Evolutionary conservation across 2,888 invertebrate genomes (phyloP).

Genomic region (Lacanobia oleracea): DNA sequence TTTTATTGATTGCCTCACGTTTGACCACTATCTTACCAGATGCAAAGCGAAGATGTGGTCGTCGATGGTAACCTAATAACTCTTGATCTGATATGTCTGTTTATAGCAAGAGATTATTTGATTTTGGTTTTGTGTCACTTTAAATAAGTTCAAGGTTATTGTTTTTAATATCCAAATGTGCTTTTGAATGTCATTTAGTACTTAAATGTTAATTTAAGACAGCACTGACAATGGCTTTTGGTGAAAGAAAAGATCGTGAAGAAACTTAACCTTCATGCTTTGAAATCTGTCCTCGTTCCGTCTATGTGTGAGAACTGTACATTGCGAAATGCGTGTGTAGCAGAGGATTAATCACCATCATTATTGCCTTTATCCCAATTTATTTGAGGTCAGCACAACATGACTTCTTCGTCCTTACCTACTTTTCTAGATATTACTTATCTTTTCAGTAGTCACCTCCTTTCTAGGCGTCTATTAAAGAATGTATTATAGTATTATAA

Average conservation of each 20-base stretch:
- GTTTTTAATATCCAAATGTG: neutral
- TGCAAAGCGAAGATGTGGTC: neutral
- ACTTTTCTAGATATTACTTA: neutral
- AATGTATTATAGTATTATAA: too few relatives aligned
- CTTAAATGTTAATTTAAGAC: neutral
- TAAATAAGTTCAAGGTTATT: neutral
- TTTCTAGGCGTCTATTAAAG: too few relatives aligned
- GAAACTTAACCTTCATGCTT: neutral
- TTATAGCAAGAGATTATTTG: neutral
- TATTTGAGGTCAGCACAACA: neutral
- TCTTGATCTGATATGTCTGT: too few relatives aligned
- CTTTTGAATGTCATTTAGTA: conserved; percentile 1
- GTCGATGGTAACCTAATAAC: too few relatives aligned
- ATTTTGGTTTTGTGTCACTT: neutral
- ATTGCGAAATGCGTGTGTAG: too few relatives aligned
- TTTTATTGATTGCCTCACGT: too few relatives aligned
- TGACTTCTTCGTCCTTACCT: neutral
- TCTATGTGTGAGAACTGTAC: neutral
- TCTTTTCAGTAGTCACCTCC: neutral
- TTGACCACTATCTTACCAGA: too few relatives aligned
- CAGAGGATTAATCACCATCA: neutral
- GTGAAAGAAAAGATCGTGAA: conserved; percentile 11
- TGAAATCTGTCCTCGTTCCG: neutral
- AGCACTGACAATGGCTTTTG: neutral
- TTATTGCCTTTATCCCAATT: neutral